Evolutionary conservation across 2,797 vertebrate genomes (phyloP).

Genomic region (Fratercula arctica): DNA sequence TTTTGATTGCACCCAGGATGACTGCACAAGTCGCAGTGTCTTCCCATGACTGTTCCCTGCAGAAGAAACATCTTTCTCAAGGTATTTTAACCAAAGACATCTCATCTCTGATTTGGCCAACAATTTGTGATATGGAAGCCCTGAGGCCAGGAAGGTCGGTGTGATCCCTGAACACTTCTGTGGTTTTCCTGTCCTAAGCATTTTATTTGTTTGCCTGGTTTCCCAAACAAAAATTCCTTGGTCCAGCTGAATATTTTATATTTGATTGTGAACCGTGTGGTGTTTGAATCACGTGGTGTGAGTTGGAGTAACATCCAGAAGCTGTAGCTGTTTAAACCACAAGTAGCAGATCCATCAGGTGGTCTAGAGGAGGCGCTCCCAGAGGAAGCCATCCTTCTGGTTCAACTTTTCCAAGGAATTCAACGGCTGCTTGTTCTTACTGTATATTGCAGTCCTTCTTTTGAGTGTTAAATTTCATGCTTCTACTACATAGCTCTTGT

Average conservation of each 20-base stretch:
- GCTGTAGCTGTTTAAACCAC: neutral
- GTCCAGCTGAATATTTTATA: neutral
- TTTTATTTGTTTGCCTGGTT: neutral
- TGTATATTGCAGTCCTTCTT: neutral
- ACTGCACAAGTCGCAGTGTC: neutral
- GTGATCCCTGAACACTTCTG: neutral
- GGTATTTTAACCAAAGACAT: neutral
- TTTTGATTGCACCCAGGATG: neutral
- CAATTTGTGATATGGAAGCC: neutral
- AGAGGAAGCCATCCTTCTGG: neutral
- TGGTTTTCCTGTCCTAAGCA: neutral
- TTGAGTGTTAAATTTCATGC: neutral
- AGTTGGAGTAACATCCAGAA: neutral
- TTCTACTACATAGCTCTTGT: neutral
- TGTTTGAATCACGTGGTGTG: neutral
- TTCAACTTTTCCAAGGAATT: neutral
- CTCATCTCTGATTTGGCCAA: neutral
- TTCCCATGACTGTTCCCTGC: neutral
- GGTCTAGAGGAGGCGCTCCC: neutral
- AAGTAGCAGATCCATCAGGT: neutral
- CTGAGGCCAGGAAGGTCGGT: neutral
- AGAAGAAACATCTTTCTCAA: neutral
- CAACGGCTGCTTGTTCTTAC: neutral
- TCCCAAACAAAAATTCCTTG: neutral
- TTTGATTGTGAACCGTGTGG: neutral